Evolutionary conservation across 2,797 vertebrate species (phyloP).

Genomic region (Hapalemur alaotrensis): DNA sequence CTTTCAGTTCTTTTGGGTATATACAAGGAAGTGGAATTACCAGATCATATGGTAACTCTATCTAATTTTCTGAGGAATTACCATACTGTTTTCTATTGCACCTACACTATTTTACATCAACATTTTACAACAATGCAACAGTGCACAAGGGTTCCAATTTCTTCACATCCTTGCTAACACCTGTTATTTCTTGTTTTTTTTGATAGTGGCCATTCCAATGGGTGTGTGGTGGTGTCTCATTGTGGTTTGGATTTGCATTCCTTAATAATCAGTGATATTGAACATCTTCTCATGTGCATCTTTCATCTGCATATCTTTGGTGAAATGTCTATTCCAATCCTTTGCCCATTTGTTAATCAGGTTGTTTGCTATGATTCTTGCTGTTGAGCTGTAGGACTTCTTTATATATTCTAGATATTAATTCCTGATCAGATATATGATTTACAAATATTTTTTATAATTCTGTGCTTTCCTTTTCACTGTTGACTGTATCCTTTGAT

Average conservation of each 20-base stretch:
- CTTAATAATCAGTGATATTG: background rate
- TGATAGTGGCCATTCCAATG: background rate
- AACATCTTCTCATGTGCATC: background rate
- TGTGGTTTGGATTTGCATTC: background rate
- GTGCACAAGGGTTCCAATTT: background rate
- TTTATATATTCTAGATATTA: background rate
- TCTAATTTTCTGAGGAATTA: background rate
- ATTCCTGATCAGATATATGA: background rate
- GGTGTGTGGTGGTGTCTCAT: background rate
- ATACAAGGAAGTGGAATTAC: background rate
- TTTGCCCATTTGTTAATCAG: background rate
- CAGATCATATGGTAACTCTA: background rate
- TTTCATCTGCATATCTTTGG: background rate
- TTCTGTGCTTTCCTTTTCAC: background rate
- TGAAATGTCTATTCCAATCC: background rate
- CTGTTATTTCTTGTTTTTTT: background rate
- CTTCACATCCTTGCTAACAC: background rate
- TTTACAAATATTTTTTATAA: background rate
- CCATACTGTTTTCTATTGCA: background rate
- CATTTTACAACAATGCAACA: background rate
- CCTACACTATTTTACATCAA: background rate
- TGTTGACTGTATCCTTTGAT: background rate
- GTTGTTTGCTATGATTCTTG: background rate
- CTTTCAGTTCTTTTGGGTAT: background rate
- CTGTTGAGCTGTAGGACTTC: background rate